A percentile compares a stretch with the other conserved stretches of the same genome.
Evolutionary conservation across 2,113 vertebrate genomes (phyloP).

Genomic region (Chamaetylas fuelleborni): DNA sequence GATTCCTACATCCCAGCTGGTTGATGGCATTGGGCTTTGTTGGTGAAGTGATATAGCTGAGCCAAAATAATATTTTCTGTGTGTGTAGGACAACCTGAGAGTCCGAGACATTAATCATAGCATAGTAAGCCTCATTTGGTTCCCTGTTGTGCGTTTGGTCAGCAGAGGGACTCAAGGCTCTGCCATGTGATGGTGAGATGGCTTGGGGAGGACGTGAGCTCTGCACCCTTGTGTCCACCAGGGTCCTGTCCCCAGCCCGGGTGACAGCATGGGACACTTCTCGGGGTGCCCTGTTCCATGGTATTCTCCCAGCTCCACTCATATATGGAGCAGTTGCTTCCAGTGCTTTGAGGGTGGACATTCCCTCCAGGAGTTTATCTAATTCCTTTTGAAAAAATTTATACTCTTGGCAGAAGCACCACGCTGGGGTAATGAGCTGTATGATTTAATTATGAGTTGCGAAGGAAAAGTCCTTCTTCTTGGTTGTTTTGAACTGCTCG

Average conservation of each 20-base stretch:
- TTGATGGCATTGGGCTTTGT: background rate
- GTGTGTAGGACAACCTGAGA: background rate
- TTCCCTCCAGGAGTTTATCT: slow-evolving; percentile 22
- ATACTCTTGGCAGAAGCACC: slow-evolving; percentile 32
- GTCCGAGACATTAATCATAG: background rate
- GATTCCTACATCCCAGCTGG: background rate
- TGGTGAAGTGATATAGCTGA: background rate
- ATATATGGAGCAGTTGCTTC: background rate
- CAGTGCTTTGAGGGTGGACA: background rate
- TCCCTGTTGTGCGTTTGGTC: background rate
- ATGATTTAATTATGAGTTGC: slow-evolving; percentile 64
- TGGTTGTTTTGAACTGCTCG: slow-evolving; percentile 54
- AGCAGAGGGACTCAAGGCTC: background rate
- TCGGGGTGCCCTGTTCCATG: background rate
- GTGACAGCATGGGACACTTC: accelerated
- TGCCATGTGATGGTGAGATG: background rate
- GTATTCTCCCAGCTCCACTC: background rate
- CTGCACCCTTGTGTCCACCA: background rate
- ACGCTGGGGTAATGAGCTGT: slow-evolving; percentile 41
- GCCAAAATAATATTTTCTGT: background rate
- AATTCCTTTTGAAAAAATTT: slow-evolving; percentile 26
- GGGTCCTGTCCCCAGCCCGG: background rate
- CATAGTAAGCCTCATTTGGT: accelerated
- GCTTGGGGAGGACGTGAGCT: background rate
- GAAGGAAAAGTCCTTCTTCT: slow-evolving; percentile 38